Percentiles rank a stretch among this genome's conserved stretches.
Evolutionary conservation across 2,797 vertebrate genomes (phyloP).

Genomic region (Channa striata): DNA sequence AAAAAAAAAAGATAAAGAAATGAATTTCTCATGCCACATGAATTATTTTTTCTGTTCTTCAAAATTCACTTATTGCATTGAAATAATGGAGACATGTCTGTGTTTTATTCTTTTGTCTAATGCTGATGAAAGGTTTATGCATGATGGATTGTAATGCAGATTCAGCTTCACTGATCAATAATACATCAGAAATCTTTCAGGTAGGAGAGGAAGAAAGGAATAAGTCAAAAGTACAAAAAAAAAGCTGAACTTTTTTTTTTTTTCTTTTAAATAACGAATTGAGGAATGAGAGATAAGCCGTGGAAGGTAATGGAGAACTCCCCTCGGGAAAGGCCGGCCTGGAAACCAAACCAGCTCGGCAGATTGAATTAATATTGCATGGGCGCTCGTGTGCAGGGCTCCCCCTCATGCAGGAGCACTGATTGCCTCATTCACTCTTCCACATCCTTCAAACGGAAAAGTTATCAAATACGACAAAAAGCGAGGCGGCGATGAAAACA

Average conservation of each 20-base stretch:
- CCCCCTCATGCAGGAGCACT: slow-evolving; percentile 49
- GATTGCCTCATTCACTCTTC: slow-evolving; percentile 69
- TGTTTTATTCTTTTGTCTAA: slow-evolving; percentile 40
- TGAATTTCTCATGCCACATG: neutral
- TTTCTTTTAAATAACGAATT: slow-evolving; percentile 22
- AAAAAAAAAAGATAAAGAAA: neutral
- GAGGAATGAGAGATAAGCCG: slow-evolving; percentile 71
- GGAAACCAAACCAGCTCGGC: slow-evolving; percentile 72
- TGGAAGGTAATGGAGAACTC: slow-evolving; percentile 73
- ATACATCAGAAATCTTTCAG: slow-evolving; percentile 54
- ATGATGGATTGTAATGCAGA: slow-evolving; percentile 44
- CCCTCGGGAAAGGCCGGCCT: slow-evolving; percentile 61
- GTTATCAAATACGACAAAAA: slow-evolving; percentile 44
- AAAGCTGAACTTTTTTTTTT: slow-evolving; percentile 46
- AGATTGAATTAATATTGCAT: slow-evolving; percentile 83
- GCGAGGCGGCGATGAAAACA: slow-evolving; percentile 43
- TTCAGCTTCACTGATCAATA: slow-evolving; percentile 63
- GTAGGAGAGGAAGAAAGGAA: slow-evolving; percentile 33
- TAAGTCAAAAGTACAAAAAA: slow-evolving; percentile 42
- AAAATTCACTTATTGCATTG: slow-evolving; percentile 14
- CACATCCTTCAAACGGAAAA: slow-evolving; percentile 56
- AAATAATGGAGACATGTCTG: slow-evolving; percentile 23
- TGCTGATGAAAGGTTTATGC: slow-evolving; percentile 55
- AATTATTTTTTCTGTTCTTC: neutral
- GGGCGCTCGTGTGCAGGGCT: slow-evolving; percentile 42